A percentile compares a stretch with the other conserved stretches of the same genome.
phyloP scores from a whole-genome alignment of 2,888 invertebrate species.

The Subacronicta megacephala region DNA sequence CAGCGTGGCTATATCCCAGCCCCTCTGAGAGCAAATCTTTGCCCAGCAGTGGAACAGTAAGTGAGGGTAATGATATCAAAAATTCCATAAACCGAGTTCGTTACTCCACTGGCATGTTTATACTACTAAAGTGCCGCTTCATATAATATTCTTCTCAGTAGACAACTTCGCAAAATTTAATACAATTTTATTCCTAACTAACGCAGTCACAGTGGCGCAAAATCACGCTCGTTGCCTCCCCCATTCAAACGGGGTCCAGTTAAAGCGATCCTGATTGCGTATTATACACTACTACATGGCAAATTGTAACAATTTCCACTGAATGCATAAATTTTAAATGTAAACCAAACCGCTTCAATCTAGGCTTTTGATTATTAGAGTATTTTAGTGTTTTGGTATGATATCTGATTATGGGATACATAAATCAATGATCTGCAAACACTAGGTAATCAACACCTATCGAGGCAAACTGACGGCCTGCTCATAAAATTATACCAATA shows the following conservation, averaged over 20 bases:
- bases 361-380: constrained; percentile 26
- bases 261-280: constrained; percentile 80
- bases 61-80: neutral
- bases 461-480: neutral
- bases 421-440: constrained; percentile 41
- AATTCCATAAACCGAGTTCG: constrained; percentile 2
- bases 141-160: constrained; percentile 47
- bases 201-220: constrained; percentile 57
- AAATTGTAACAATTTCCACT: constrained; percentile 72
- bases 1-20: too few species aligned
- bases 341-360: constrained; percentile 47
- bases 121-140: constrained; percentile 21
- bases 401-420: constrained; percentile 30
- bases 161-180: constrained; percentile 38
- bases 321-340: constrained; percentile 59
- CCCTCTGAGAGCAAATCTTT: too few species aligned
- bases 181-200: constrained; percentile 41
- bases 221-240: constrained; percentile 68
- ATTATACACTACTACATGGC: constrained; percentile 67
- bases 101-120: constrained; percentile 8
- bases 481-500: neutral
- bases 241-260: constrained; percentile 70
- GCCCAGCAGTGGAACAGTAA: too few species aligned
- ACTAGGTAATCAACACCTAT: constrained; percentile 21
- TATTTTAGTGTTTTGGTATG: constrained; percentile 25